Evolutionary conservation across 2,888 invertebrate species (phyloP).

Genomic region (Hydriomena furcata): DNA sequence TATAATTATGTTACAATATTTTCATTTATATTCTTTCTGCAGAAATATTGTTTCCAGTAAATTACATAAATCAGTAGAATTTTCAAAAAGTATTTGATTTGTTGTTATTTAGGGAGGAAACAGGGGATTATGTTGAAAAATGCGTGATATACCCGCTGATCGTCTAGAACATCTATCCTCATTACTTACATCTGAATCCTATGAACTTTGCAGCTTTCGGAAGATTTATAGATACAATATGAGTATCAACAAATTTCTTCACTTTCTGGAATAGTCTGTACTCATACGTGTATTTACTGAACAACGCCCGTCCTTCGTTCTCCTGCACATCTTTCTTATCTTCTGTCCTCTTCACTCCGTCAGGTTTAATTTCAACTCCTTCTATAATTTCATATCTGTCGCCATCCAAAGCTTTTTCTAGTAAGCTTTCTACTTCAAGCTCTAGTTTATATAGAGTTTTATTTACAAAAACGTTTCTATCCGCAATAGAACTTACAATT

Average conservation of each 20-base stretch:
- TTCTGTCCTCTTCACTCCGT: constrained; percentile 31
- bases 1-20: too few species aligned
- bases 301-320: constrained; percentile 60
- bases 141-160: too few species aligned
- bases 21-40: too few species aligned
- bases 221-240: constrained; percentile 86
- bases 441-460: constrained; percentile 69
- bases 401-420: constrained; percentile 82
- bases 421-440: constrained; percentile 78
- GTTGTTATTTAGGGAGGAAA: too few species aligned
- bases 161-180: too few species aligned
- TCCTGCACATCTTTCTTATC: constrained; percentile 25
- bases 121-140: too few species aligned
- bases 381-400: constrained; percentile 84
- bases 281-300: constrained; percentile 72
- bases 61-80: too few species aligned
- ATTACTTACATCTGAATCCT: constrained; percentile 85
- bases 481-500: constrained; percentile 55
- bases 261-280: constrained; percentile 83
- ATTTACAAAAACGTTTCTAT: constrained; percentile 61
- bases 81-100: too few species aligned
- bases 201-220: constrained; percentile 86
- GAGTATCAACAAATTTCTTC: constrained; percentile 83
- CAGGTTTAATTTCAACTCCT: constrained; percentile 79
- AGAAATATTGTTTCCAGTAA: too few species aligned